phyloP scores from a whole-genome alignment of 2,797 vertebrate species.

The Thunnus albacares region DNA sequence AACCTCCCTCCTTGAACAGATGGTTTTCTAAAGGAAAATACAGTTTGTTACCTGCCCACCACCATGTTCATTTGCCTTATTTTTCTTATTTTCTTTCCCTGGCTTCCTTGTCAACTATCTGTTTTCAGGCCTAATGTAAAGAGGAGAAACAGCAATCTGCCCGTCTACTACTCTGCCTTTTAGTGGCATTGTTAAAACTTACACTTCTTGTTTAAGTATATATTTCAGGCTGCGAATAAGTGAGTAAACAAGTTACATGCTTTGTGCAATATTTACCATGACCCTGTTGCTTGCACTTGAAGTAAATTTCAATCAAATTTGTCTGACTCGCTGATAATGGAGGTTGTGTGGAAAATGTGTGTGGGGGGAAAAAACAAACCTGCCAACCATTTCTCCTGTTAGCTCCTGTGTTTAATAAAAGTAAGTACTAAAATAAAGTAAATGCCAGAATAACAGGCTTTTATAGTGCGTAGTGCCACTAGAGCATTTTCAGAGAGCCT shows the following conservation, averaged over 20 bases:
- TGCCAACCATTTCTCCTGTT: slow-evolving; percentile 23
- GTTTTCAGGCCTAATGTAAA: slow-evolving; percentile 51
- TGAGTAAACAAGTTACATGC: slow-evolving; percentile 15
- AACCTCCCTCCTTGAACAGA: slow-evolving; percentile 53
- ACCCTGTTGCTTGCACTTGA: slow-evolving; percentile 14
- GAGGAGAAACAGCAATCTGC: slow-evolving; percentile 47
- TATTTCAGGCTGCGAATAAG: slow-evolving; percentile 31
- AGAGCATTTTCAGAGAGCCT: slow-evolving; percentile 33
- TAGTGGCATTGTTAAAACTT: slow-evolving; percentile 50
- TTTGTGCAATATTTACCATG: slow-evolving; percentile 25
- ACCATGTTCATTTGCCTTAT: slow-evolving; percentile 57
- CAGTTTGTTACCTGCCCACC: slow-evolving; percentile 62
- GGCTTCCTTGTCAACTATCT: slow-evolving; percentile 48
- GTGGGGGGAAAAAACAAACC: slow-evolving; percentile 15
- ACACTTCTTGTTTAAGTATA: slow-evolving; percentile 36
- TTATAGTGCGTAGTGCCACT: slow-evolving; percentile 47
- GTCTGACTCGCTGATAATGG: slow-evolving; percentile 14
- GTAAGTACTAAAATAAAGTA: slow-evolving; percentile 38
- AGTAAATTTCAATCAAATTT: slow-evolving; percentile 37
- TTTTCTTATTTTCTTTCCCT: slow-evolving; percentile 56
- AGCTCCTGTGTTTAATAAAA: slow-evolving; percentile 45
- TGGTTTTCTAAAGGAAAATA: slow-evolving; percentile 61
- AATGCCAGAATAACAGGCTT: slow-evolving; percentile 38
- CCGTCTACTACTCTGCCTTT: slow-evolving; percentile 43
- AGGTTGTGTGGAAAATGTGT: neutral